Base-by-base conservation (phyloP, 2,113 vertebrate species). In the Monopterus albus region DNA sequence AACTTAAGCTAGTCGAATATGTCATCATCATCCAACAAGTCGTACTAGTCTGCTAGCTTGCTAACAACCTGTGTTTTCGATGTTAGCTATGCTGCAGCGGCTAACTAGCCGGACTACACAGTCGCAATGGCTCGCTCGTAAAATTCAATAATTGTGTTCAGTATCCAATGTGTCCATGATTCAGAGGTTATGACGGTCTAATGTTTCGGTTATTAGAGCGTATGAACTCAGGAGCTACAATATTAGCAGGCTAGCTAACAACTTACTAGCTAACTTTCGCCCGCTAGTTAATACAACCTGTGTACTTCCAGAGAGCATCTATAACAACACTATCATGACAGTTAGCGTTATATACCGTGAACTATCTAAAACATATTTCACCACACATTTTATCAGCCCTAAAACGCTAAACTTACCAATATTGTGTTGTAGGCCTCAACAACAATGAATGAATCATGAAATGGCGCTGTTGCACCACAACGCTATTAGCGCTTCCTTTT, bases 401-500 rank as follows among this genome's bases (percentile, higher is more conserved):
- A 26, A 49, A 49, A 29, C 1, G 6, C 12, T 0, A 2, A 56
- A 66, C 84, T 87, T 75, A 91, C 90, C 91, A 20, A 5, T 23
- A 25, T 28, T 15, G n/a, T 36, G 42, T 77, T 11, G 68, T 23
- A 83, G 79, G 85, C 79, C 82, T 73, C 53, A 13, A 57, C 5
- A 21, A 40, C 15, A 83, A 88, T 91, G 90, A 91, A 91, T 89
- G 85, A 79, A 75, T 20, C 76, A 74, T 52, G 81, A 83, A 89
- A 91, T 90, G 90, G 88, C 88, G 84, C 55, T 40, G 63, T 12
- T 57, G 5, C 49, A n/a, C 14, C 0, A 25, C 26, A 26, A 52
- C 23, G 26, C 26, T 36, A 17, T 13, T 12, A 31, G 5, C 5
- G 29, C 21, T 36, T 57, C 26, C 38, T n/a, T 51, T 49, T 2